Evolutionary conservation across 92 coral and sea anemone species (phyloP), one percentile per base, ranked within the genome.

Genomic region (Phymanthus crucifer): DNA sequence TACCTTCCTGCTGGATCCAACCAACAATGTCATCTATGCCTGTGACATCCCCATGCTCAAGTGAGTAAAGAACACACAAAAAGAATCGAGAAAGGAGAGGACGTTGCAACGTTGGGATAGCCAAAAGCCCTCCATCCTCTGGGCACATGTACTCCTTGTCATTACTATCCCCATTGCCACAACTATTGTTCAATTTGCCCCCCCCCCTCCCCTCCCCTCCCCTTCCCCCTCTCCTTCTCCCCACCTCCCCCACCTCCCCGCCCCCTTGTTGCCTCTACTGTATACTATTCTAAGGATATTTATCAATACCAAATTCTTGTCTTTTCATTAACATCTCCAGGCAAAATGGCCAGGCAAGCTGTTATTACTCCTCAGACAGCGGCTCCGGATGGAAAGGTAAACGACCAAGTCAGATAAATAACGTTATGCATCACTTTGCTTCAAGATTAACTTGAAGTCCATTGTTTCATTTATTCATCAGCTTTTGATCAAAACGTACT

Each of bases 401-500:
- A 68, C 21, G 27, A 12, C 61, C 21, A 19, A 3, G 2, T n/a
- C n/a, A n/a, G n/a, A n/a, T n/a, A n/a, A n/a, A n/a, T n/a, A n/a
- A n/a, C n/a, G n/a, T n/a, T n/a, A n/a, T n/a, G n/a, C 12, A 18
- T 26, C 10, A 12, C 32, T 27, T 17, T 3, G 13, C 31, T 43
- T 2, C 48, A 43, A 2, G 2, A 43, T 17, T 43, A 43, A 43
- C 11, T 43, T 0, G 2, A 2, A 5, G 48, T 0, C 18, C 14
- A 43, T 43, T 43, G 48, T 27, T 61, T 27, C 32, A 16, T 56
- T 34, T 3, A 3, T 32, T 35, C 19, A 21, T 7, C 79, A 75
- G 79, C 79, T 54, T 33, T 75, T 14, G 79, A 75, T 33, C 38
- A 13, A 13, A 34, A 77, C 38, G 72, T 77, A 29, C 72, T 77